These are phyloP conservation scores for Oscheius sp. DNA, from an alignment of 2,888 invertebrate genomes.

Conservation along the genomic window DNA sequence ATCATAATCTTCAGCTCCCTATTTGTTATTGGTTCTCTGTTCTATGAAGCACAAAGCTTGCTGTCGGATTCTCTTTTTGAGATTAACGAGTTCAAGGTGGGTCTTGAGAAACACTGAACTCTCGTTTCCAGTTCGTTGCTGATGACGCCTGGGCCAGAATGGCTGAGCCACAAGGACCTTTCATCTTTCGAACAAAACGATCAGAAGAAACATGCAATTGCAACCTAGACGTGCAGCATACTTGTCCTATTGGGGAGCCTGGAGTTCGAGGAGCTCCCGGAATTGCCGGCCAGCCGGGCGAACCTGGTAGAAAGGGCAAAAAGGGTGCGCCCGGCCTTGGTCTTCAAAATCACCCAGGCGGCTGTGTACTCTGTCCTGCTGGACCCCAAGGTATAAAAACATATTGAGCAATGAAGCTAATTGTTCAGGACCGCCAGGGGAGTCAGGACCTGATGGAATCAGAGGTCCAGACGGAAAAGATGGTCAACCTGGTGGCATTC, in stretches of 20 bases:
- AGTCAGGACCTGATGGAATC: constrained; percentile 8
- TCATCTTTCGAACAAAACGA: neutral
- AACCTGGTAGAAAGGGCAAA: constrained; percentile 1
- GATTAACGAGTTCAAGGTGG: constrained; percentile 27
- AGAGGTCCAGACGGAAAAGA: constrained; percentile 1
- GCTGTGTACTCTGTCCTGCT: constrained; percentile 25
- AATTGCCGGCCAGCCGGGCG: neutral
- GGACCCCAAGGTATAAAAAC: constrained; percentile 5
- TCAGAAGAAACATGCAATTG: constrained; percentile 12
- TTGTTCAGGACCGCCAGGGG: neutral
- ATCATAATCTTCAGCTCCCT: constrained; percentile 14
- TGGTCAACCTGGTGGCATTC: constrained; percentile 14
- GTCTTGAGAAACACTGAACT: neutral
- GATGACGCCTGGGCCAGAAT: constrained; percentile 30
- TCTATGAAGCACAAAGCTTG: constrained; percentile 13
- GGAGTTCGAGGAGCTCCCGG: constrained; percentile 17
- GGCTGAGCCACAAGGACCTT: neutral
- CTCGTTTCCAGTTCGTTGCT: constrained; percentile 7
- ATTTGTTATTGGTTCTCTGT: constrained; percentile 18
- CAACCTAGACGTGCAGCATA: neutral
- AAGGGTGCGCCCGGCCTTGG: constrained; percentile 14
- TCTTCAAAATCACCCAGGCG: constrained; percentile 26
- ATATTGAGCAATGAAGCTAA: too few species aligned
- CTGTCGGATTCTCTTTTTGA: constrained; percentile 11
- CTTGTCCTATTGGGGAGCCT: constrained; percentile 16